Evolutionary conservation across 2,888 invertebrate genomes (phyloP).

Genomic region (Cyaniris semiargus): DNA sequence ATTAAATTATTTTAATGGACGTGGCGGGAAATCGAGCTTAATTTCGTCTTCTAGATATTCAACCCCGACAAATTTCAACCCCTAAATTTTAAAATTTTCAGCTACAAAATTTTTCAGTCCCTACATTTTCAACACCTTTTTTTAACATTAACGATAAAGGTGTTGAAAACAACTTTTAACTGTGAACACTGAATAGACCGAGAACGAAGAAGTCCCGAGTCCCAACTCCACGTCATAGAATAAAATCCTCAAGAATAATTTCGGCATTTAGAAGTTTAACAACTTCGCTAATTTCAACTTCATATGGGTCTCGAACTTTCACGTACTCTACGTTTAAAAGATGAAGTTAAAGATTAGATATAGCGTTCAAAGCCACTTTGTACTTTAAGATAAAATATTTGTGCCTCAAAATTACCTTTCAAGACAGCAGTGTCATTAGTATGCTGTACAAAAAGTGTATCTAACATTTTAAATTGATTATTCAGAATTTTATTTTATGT

Average conservation of each 20-base stretch:
- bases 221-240: background rate
- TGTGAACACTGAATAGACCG: background rate
- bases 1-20: background rate
- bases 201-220: background rate
- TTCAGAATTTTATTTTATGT: background rate
- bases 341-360: background rate
- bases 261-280: background rate
- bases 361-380: conserved; percentile 2
- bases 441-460: background rate
- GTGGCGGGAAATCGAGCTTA: background rate
- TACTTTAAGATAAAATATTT: background rate
- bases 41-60: background rate
- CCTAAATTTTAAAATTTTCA: background rate
- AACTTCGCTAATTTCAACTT: background rate
- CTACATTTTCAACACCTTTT: no score
- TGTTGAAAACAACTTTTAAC: background rate
- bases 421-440: background rate
- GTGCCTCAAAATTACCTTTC: background rate
- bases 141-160: background rate
- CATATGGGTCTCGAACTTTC: conserved; percentile 5
- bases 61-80: background rate
- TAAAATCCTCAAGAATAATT: background rate
- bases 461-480: background rate
- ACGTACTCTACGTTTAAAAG: background rate
- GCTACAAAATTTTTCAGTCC: no score